A percentile compares a stretch with the other conserved stretches of the same genome.
phyloP scores from a whole-genome alignment of 2,797 vertebrate species.

The Oryzias dopingdopingensis region DNA sequence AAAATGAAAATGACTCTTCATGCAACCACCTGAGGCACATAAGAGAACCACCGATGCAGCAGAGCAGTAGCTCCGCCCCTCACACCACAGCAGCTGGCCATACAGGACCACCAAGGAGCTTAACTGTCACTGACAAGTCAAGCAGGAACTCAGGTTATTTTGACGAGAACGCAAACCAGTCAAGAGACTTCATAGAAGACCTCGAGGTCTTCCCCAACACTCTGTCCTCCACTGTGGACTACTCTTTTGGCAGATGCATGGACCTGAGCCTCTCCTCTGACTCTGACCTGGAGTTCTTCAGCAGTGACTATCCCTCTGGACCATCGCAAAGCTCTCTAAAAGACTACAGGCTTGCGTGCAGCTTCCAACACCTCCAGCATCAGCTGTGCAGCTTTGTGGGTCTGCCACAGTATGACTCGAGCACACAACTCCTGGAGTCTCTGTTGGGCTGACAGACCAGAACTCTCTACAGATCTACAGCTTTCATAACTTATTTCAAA shows the following conservation, averaged over 20 bases:
- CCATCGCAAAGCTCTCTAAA: conserved; percentile 85
- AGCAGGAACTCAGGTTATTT: conserved; percentile 75
- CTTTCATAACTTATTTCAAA: conserved; percentile 73
- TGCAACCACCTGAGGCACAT: conserved; percentile 44
- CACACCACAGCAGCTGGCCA: conserved; percentile 25
- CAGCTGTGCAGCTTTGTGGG: conserved; percentile 73
- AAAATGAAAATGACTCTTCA: conserved; percentile 64
- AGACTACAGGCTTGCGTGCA: conserved; percentile 78
- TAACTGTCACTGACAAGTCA: conserved; percentile 38
- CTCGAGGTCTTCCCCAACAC: conserved; percentile 65
- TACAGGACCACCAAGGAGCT: conserved; percentile 9
- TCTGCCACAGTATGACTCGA: conserved; percentile 78
- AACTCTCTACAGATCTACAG: conserved; percentile 72
- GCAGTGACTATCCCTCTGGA: conserved; percentile 87
- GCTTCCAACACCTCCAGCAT: conserved; percentile 73
- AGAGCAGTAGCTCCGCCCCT: conserved; percentile 12
- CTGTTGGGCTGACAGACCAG: conserved; percentile 84
- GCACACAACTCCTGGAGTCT: conserved; percentile 87
- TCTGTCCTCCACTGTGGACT: conserved; percentile 69
- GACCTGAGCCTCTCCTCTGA: conserved; percentile 91
- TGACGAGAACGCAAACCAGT: conserved; percentile 89
- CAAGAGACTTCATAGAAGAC: conserved; percentile 71
- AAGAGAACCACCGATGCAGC: conserved; percentile 34
- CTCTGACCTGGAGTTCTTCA: conserved; percentile 89
- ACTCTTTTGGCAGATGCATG: conserved; percentile 77